Percentiles rank a stretch among this genome's conserved stretches.
phyloP scores from a whole-genome alignment of 2,888 invertebrate species.

The Terebella lapidaria region DNA sequence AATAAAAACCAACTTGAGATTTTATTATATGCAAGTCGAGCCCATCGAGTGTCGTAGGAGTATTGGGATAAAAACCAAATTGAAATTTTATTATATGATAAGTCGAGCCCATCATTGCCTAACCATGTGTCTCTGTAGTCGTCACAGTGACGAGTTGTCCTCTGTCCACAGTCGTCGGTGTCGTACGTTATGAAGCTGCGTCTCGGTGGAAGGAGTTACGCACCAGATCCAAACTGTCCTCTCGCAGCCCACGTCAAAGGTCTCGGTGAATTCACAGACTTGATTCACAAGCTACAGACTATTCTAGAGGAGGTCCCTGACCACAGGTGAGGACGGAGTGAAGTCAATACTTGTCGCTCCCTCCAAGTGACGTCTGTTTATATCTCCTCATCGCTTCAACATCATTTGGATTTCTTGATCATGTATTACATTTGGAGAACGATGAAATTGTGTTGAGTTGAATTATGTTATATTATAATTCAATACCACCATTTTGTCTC shows the following conservation, averaged over 20 bases:
- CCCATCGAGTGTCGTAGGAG: too few relatives aligned
- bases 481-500: too few relatives aligned
- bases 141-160: too few relatives aligned
- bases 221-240: conserved; percentile 35
- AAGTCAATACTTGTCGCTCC: neutral
- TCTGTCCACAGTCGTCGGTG: too few relatives aligned
- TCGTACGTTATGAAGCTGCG: conserved; percentile 46
- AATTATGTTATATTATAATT: too few relatives aligned
- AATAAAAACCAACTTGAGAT: too few relatives aligned
- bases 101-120: neutral
- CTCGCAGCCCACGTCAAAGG: conserved; percentile 43
- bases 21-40: too few relatives aligned
- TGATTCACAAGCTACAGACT: conserved; percentile 47
- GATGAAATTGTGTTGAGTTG: too few relatives aligned
- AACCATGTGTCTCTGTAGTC: too few relatives aligned
- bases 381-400: neutral
- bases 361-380: neutral
- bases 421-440: too few relatives aligned
- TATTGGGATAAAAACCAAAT: neutral
- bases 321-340: conserved; percentile 33
- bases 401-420: neutral
- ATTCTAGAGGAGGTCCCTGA: conserved; percentile 45
- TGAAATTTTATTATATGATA: neutral
- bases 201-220: conserved; percentile 50
- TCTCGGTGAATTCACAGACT: conserved; percentile 41